phyloP scores from a whole-genome alignment of 2,888 invertebrate genomes.

The Hypolimnas misippus region DNA sequence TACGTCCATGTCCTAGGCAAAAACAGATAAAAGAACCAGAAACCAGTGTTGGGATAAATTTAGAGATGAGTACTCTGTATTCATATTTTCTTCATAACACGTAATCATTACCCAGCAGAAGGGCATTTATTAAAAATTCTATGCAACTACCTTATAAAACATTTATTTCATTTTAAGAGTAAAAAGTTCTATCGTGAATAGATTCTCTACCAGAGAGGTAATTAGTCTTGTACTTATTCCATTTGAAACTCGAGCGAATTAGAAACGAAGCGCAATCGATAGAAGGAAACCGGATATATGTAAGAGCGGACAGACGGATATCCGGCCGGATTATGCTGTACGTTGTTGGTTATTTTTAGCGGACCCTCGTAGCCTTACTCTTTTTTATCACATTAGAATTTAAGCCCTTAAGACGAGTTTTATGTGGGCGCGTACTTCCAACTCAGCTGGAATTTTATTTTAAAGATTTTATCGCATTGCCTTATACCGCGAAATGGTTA shows the following conservation, averaged over 20 bases:
- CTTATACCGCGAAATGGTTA: no score
- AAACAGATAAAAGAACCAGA: no score
- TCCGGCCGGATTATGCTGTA: conserved; percentile 38
- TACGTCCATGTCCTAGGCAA: no score
- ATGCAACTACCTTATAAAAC: no score
- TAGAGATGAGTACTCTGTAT: no score
- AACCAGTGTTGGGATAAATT: no score
- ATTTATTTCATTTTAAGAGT: no score
- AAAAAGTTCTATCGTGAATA: neutral
- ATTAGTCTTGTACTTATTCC: neutral
- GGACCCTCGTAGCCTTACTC: conserved; percentile 17
- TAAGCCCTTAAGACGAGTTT: neutral
- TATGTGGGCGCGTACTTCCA: neutral
- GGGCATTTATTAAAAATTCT: no score
- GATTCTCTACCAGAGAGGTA: neutral
- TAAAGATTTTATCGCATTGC: neutral
- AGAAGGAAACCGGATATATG: conserved; percentile 35
- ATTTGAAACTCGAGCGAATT: conserved; percentile 10
- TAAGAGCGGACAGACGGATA: conserved; percentile 32
- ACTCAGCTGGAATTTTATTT: neutral
- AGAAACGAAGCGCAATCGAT: conserved; percentile 19
- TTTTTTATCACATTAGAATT: conserved; percentile 9
- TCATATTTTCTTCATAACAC: no score
- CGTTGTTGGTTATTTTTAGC: conserved; percentile 36
- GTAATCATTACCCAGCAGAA: no score